Conservation (phyloP, 2,797 vertebrate species). For the Gobio occitaniae region DNA sequence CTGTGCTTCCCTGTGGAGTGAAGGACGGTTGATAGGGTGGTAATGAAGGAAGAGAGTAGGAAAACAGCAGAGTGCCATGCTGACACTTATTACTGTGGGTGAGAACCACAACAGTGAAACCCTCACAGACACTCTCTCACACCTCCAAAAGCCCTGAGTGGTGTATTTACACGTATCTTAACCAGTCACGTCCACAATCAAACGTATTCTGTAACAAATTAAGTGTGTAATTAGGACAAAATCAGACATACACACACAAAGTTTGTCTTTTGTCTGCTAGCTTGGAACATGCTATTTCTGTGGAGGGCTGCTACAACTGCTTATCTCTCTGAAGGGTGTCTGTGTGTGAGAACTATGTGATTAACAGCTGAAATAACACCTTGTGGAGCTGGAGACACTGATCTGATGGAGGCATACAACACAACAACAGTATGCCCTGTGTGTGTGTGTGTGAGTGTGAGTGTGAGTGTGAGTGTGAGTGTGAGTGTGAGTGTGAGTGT, state of each 20-base stretch:
- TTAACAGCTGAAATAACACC: conserved; percentile 47
- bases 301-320: conserved; percentile 14
- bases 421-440: background rate
- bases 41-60: conserved; percentile 47
- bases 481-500: background rate
- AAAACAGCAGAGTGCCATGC: conserved; percentile 61
- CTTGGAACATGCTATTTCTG: conserved; percentile 36
- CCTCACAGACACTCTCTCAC: conserved; percentile 28
- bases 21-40: conserved; percentile 52
- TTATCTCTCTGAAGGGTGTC: conserved; percentile 37
- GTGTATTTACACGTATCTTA: background rate
- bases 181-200: background rate
- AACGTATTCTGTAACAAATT: conserved; percentile 21
- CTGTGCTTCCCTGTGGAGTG: conserved; percentile 51
- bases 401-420: conserved; percentile 7
- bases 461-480: background rate
- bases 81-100: conserved; percentile 67
- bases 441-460: background rate
- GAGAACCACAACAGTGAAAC: conserved; percentile 45
- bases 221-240: conserved; percentile 1
- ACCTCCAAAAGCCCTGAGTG: background rate
- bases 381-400: conserved; percentile 30
- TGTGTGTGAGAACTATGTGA: conserved; percentile 32
- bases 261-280: conserved; percentile 14
- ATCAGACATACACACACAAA: background rate